phyloP scores from a whole-genome alignment of 2,797 vertebrate genomes.

The Oryzias sinensis region DNA sequence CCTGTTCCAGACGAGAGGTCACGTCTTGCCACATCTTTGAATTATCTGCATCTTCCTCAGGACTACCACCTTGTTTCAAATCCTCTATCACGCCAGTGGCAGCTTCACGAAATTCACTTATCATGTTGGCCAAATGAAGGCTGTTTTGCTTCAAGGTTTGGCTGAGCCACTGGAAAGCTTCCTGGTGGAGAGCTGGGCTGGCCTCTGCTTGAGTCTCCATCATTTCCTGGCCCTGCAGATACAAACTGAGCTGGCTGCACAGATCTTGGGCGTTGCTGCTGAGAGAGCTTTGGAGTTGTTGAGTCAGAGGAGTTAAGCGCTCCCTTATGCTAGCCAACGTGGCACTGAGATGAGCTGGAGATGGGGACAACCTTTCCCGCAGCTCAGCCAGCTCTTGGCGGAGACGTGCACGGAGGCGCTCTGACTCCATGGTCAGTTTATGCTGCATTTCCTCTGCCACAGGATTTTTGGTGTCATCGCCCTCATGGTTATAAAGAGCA shows the following conservation, averaged over 20 bases:
- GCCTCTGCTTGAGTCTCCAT: conserved; percentile 23
- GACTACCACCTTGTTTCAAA: conserved; percentile 42
- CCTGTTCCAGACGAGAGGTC: conserved; percentile 63
- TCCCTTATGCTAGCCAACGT: conserved; percentile 59
- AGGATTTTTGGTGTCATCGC: conserved; percentile 39
- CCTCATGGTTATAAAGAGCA: conserved; percentile 60
- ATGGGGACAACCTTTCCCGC: conserved; percentile 67
- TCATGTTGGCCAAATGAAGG: conserved; percentile 46
- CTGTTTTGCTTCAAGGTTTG: conserved; percentile 65
- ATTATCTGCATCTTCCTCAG: conserved; percentile 34
- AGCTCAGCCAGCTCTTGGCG: conserved; percentile 77
- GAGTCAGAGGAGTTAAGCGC: conserved; percentile 67
- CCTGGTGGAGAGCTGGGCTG: conserved; percentile 41
- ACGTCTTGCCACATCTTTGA: conserved; percentile 62
- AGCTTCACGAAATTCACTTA: conserved; percentile 69
- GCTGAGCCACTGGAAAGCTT: conserved; percentile 59
- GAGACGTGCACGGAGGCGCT: conserved; percentile 70
- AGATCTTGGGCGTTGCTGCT: conserved; percentile 69
- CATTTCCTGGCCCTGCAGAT: conserved; percentile 60
- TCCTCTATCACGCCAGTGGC: conserved; percentile 43
- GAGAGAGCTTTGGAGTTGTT: conserved; percentile 71
- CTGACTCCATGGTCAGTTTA: conserved; percentile 73
- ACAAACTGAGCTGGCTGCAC: conserved; percentile 67
- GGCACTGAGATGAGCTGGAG: conserved; percentile 41
- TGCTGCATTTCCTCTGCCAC: conserved; percentile 64